Percentiles rank a stretch among this genome's conserved stretches.
Evolutionary conservation across 2,888 invertebrate genomes (phyloP).

Genomic region (Atherix ibis): DNA sequence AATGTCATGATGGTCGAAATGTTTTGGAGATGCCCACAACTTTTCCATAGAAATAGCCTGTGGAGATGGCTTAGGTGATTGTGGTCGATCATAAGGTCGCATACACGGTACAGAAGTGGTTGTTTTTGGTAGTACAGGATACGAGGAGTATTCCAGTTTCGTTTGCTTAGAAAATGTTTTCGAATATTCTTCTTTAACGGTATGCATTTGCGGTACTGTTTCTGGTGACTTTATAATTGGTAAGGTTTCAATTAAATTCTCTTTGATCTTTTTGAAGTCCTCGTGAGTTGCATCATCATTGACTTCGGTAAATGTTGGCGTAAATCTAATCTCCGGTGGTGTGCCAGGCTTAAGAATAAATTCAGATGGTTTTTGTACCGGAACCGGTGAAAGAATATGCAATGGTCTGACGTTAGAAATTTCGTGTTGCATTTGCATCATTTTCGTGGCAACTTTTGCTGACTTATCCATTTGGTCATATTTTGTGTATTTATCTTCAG

Average conservation of each 20-base stretch:
- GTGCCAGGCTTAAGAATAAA: conserved; percentile 47
- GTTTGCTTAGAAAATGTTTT: conserved; percentile 20
- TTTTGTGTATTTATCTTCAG: conserved; percentile 31
- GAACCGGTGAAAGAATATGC: neutral
- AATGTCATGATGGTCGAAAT: conserved; percentile 17
- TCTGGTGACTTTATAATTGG: conserved; percentile 34
- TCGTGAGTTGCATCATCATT: conserved; percentile 38
- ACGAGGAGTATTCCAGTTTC: conserved; percentile 21
- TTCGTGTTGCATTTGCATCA: neutral
- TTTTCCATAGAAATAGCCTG: conserved; percentile 53
- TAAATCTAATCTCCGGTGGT: conserved; percentile 52
- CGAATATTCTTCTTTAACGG: conserved; percentile 11
- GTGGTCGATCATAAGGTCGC: conserved; percentile 30
- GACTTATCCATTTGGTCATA: conserved; percentile 21
- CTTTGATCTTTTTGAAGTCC: conserved; percentile 42
- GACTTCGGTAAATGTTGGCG: conserved; percentile 34
- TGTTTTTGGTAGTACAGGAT: too few relatives aligned
- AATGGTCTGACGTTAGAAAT: neutral
- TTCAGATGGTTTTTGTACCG: conserved; percentile 14
- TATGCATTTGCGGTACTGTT: conserved; percentile 33
- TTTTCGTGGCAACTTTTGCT: conserved; percentile 4
- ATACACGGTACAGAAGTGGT: conserved; percentile 26
- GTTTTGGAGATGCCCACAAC: conserved; percentile 39
- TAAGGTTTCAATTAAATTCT: too few relatives aligned
- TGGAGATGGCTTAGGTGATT: conserved; percentile 42